Base-by-base conservation (phyloP, 2,888 invertebrate genomes). In the Anodontia alba region DNA sequence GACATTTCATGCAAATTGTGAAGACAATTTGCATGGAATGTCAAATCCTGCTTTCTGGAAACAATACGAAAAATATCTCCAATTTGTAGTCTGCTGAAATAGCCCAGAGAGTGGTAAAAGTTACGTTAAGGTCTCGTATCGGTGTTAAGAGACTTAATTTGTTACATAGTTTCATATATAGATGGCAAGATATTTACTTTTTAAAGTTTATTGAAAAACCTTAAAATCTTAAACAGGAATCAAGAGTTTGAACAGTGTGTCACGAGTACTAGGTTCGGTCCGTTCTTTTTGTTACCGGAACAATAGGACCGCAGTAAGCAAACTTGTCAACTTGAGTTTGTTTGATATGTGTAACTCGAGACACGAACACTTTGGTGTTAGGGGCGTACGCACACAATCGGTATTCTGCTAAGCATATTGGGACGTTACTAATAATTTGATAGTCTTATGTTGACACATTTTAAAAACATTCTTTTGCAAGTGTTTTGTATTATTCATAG, bases 331-430 rank as follows among this genome's bases (percentile, higher is more conserved):
- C 12, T 62, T 33, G 33, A 33, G 33, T 62, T 62, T 62, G 62
- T 62, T 62, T 62, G 62, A 33, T 62, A 62, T 62, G 62, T 62
- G 62, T 62, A 62, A 62, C 62, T 20, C 62, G 62, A 62, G 62
- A 62, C 62, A 62, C 62, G 62, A 62, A 62, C 62, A 8, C 29
- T 17, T 12, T 62, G 62, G 62, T 33, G 62, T 62, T 62, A 62
- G 33, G 29, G 33, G 31, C 62, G 62, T 62, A 33, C 31, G 62
- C 62, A 12, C 12, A 12, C 31, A 15, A 62, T 62, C 17, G 29
- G 10, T 33, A 33, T 54, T 54, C 54, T 54, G 23, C 54, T 23
- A 26, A 54, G 5, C 54, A 54, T 62, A 33, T 33, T 31, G 62
- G 33, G 29, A 62, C 29, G 62, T 62, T 62, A 62, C 62, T 62